Conservation (phyloP, 2,888 invertebrate species). For the Laspeyria flexula region DNA sequence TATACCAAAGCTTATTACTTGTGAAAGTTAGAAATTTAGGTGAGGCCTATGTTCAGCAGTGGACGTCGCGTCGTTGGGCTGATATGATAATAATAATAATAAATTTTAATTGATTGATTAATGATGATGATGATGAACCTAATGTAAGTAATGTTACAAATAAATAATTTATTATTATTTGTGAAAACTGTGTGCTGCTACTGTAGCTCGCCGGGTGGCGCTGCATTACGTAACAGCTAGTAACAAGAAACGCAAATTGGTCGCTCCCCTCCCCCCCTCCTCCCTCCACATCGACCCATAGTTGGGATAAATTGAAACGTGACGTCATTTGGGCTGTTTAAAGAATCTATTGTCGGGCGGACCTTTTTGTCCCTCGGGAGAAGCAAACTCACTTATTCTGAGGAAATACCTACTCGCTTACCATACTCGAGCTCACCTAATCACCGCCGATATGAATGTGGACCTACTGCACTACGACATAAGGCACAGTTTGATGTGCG, state of each 20-base stretch:
- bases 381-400: slow-evolving; percentile 42
- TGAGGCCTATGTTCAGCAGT: no score
- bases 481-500: slow-evolving; percentile 10
- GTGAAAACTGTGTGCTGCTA: no score
- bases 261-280: not conserved
- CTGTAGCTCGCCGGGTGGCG: no score
- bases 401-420: slow-evolving; percentile 43
- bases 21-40: no score
- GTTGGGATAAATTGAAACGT: slow-evolving; percentile 48
- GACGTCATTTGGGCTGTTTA: slow-evolving; percentile 53
- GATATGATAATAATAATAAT: no score
- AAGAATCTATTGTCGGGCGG: slow-evolving; percentile 49
- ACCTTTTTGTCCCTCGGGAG: slow-evolving; percentile 43
- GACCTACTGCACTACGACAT: not conserved
- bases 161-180: no score
- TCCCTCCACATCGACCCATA: slow-evolving; percentile 2
- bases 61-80: no score
- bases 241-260: not conserved
- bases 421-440: slow-evolving; percentile 19
- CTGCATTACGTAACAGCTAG: no score
- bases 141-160: no score
- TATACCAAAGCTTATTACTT: no score
- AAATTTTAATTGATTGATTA: no score
- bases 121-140: no score
- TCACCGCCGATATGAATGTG: not conserved